Percentiles rank a stretch among this genome's conserved stretches.
These are phyloP conservation scores for Drosophila phalerata DNA, from an alignment of 2,888 invertebrate genomes.

Conservation along the genomic window DNA sequence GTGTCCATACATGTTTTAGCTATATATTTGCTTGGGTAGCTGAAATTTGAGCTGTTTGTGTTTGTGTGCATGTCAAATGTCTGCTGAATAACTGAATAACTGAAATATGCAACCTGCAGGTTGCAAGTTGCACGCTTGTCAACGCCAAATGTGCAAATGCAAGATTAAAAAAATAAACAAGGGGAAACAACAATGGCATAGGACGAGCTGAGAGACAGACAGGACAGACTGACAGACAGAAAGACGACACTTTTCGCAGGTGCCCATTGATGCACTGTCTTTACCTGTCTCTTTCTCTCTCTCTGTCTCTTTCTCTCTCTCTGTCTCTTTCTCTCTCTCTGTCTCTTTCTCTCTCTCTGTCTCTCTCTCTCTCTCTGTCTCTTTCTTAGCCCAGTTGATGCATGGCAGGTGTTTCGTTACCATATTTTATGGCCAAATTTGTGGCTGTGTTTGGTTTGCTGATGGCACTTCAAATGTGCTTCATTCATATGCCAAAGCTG, in stretches of 20 bases:
- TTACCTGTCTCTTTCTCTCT: neutral
- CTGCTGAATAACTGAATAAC: conserved; percentile 43
- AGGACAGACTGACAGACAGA: neutral
- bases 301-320: neutral
- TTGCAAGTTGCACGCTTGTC: conserved; percentile 13
- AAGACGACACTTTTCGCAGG: conserved; percentile 57
- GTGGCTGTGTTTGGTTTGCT: conserved; percentile 43
- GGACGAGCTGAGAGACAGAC: conserved; percentile 8
- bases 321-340: neutral
- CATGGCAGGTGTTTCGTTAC: conserved; percentile 75
- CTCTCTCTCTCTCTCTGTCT: neutral
- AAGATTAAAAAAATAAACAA: conserved; percentile 67
- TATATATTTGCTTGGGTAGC: conserved; percentile 23
- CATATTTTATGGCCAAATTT: conserved; percentile 79
- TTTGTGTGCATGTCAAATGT: conserved; percentile 39
- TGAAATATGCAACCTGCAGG: conserved; percentile 48
- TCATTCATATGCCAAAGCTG: conserved; percentile 73
- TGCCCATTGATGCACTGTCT: conserved; percentile 29
- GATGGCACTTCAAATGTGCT: conserved; percentile 58
- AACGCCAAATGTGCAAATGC: conserved; percentile 62
- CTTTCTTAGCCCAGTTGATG: conserved; percentile 16
- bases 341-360: neutral
- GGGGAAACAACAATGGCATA: conserved; percentile 28
- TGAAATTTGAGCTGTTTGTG: conserved; percentile 57
- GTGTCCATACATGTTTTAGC: neutral